phyloP scores from a whole-genome alignment of 2,797 vertebrate genomes.

The Huso huso region DNA sequence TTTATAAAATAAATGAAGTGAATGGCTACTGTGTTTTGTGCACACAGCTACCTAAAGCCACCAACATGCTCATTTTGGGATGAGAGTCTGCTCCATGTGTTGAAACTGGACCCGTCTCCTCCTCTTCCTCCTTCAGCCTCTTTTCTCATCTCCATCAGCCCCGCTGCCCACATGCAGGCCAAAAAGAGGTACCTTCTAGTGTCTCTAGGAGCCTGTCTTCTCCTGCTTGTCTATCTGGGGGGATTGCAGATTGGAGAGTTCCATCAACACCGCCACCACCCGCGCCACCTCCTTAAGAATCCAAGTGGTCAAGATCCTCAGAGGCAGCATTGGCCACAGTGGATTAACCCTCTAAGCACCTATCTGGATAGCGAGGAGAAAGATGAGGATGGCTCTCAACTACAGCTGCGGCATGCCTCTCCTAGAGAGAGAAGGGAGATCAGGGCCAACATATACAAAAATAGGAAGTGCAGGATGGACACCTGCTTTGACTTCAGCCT shows the following conservation, averaged over 20 bases:
- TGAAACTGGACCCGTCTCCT: constrained; percentile 24
- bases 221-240: constrained; percentile 69
- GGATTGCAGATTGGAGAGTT: constrained; percentile 63
- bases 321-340: constrained; percentile 45
- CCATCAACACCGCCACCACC: constrained; percentile 35
- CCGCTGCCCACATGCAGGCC: constrained; percentile 75
- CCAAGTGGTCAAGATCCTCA: constrained; percentile 28
- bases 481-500: constrained; percentile 66
- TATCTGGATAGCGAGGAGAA: constrained; percentile 66
- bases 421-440: constrained; percentile 56
- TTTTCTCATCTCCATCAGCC: constrained; percentile 30
- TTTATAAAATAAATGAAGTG: constrained; percentile 1
- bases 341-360: constrained; percentile 43
- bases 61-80: constrained; percentile 28
- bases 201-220: constrained; percentile 69
- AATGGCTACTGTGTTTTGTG: constrained; percentile 11
- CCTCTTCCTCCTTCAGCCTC: constrained; percentile 18
- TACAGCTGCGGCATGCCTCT: constrained; percentile 62
- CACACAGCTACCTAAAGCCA: constrained; percentile 4
- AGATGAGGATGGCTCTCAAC: constrained; percentile 59
- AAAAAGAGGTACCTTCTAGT: constrained; percentile 78
- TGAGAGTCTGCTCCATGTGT: constrained; percentile 30
- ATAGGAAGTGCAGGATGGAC: constrained; percentile 68
- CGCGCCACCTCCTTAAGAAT: constrained; percentile 37
- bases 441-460: constrained; percentile 63